These are phyloP conservation scores for Zonotrichia leucophrys DNA, from an alignment of 2,113 vertebrate species.

Conservation along the genomic window DNA sequence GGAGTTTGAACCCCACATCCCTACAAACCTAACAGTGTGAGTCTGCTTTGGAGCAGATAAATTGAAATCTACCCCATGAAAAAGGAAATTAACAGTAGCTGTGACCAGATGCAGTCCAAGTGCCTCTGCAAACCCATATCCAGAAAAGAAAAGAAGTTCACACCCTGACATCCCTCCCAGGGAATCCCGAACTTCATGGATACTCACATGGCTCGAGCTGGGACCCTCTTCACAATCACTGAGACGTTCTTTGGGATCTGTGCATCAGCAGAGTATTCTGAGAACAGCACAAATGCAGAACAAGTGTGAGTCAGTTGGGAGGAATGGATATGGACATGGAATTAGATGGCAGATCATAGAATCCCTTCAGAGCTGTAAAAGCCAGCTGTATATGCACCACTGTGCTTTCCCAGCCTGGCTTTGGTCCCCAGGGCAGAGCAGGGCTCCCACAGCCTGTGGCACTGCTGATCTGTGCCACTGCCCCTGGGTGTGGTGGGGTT, in stretches of 20 bases:
- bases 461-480: no score
- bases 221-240: slow-evolving; percentile 90
- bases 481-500: not conserved
- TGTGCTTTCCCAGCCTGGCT: no score
- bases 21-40: not conserved
- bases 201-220: slow-evolving; percentile 85
- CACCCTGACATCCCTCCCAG: not conserved
- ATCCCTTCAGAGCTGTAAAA: no score
- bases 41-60: not conserved
- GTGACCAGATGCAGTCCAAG: not conserved
- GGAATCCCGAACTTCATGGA: not conserved
- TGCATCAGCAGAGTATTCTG: slow-evolving; percentile 87
- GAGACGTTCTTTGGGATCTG: slow-evolving; percentile 89
- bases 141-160: not conserved
- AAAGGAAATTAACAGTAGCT: not conserved
- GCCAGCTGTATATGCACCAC: no score
- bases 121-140: not conserved
- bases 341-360: no score
- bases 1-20: not conserved
- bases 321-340: no score
- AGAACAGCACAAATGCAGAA: not conserved
- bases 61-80: not conserved
- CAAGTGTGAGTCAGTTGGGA: no score
- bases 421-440: no score
- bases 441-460: no score